Conservation (phyloP, 2,888 invertebrate species). For the Mallateleia sp. region DNA sequence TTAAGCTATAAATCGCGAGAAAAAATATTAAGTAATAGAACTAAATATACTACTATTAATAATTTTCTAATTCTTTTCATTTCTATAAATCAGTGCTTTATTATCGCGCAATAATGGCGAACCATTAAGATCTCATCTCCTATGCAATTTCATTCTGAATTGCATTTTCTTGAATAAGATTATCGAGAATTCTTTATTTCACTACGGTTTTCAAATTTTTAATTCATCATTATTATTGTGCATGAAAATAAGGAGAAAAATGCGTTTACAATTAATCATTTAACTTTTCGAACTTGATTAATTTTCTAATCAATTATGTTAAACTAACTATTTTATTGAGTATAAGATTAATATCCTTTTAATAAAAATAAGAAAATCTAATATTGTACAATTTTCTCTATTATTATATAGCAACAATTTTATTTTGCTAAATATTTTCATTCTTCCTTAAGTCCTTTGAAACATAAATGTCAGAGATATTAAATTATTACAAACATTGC, state of each 20-base stretch:
- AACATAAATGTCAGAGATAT: too few relatives aligned
- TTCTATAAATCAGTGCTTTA: constrained; percentile 43
- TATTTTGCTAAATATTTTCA: too few relatives aligned
- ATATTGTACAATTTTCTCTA: too few relatives aligned
- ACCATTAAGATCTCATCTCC: constrained; percentile 47
- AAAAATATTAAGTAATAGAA: too few relatives aligned
- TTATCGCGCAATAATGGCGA: constrained; percentile 33
- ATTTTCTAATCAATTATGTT: not conserved
- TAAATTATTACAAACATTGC: not conserved
- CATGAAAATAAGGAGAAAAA: not conserved
- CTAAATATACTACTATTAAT: constrained; percentile 33
- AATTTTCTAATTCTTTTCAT: constrained; percentile 39
- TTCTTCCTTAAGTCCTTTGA: too few relatives aligned
- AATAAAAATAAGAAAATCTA: too few relatives aligned
- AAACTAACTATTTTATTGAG: too few relatives aligned
- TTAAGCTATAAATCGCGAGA: too few relatives aligned
- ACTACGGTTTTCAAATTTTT: not conserved
- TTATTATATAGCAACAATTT: too few relatives aligned
- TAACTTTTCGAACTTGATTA: not conserved
- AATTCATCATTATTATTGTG: not conserved
- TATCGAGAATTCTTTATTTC: constrained; percentile 37
- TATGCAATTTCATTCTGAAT: constrained; percentile 47
- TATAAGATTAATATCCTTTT: too few relatives aligned
- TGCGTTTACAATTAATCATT: not conserved
- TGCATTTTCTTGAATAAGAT: constrained; percentile 41